Conservation (phyloP, 2,113 vertebrate species). For the Bubalus kerabau region DNA sequence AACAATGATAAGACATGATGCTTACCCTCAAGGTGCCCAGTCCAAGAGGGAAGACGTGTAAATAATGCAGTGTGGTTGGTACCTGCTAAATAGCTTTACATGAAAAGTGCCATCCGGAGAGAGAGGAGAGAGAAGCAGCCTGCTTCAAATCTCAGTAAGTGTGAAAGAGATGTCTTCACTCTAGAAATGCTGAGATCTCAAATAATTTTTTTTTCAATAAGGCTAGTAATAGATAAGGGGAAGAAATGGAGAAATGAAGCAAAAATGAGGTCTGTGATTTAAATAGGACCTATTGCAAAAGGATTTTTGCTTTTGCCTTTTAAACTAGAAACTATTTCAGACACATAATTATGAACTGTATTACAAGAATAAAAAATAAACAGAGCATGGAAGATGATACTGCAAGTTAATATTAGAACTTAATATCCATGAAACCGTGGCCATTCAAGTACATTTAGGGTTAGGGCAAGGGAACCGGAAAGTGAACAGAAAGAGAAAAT, state of each 20-base stretch:
- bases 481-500: not conserved
- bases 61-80: not conserved
- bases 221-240: not conserved
- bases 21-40: not conserved
- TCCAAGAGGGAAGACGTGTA: not conserved
- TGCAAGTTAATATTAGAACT: conserved; percentile 12
- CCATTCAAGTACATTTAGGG: not conserved
- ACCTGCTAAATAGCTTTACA: not conserved
- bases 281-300: not conserved
- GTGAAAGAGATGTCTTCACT: not conserved
- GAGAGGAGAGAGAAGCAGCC: not conserved
- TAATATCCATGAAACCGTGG: conserved; percentile 1
- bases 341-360: conserved; percentile 18
- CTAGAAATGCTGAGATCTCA: not conserved
- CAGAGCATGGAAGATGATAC: conserved; percentile 20
- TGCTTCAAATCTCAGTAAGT: not conserved
- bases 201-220: not conserved
- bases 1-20: not conserved
- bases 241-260: not conserved
- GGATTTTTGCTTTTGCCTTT: conserved; percentile 33
- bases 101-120: not conserved
- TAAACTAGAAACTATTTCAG: conserved; percentile 34
- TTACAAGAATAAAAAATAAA: conserved; percentile 48
- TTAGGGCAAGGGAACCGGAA: not conserved
- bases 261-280: conserved; percentile 6